Evolutionary conservation across 2,888 invertebrate genomes (phyloP).

Genomic region (Oxyscelio sp.): DNA sequence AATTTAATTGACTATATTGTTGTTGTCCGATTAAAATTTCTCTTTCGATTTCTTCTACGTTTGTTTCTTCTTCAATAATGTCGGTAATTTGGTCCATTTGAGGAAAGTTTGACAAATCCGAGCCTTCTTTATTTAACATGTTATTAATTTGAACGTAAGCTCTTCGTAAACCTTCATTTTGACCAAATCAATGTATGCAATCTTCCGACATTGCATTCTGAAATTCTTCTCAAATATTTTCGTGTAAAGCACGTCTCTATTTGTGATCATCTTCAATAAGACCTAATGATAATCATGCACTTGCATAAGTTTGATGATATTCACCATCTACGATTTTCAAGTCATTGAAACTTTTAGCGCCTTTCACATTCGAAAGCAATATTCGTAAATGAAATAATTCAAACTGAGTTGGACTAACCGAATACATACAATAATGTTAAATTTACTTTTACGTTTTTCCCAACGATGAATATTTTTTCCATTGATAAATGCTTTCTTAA

Average conservation of each 20-base stretch:
- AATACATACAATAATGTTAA: neutral
- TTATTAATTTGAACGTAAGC: slow-evolving; percentile 1
- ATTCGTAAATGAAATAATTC: neutral
- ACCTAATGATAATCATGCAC: neutral
- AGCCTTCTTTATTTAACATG: neutral
- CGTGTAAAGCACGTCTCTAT: slow-evolving; percentile 9
- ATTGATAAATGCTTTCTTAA: slow-evolving; percentile 6
- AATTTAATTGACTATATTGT: slow-evolving; percentile 21
- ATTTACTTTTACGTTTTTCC: neutral
- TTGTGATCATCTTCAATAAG: neutral
- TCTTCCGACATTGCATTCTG: slow-evolving; percentile 11
- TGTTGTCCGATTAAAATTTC: slow-evolving; percentile 12
- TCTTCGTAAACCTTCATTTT: neutral
- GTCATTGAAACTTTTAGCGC: neutral
- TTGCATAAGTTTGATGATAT: neutral
- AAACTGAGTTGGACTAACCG: neutral
- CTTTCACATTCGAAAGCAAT: neutral
- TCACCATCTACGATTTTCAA: neutral
- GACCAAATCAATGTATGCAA: neutral
- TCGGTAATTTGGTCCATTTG: neutral
- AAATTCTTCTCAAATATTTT: slow-evolving; percentile 27
- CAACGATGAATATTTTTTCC: slow-evolving; percentile 11
- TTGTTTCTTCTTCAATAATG: neutral
- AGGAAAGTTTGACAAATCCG: slow-evolving; percentile 3
- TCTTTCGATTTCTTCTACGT: neutral